These are phyloP conservation scores for Rattus rattus DNA, from an alignment of 2,113 vertebrate genomes.

Conservation along the genomic window DNA sequence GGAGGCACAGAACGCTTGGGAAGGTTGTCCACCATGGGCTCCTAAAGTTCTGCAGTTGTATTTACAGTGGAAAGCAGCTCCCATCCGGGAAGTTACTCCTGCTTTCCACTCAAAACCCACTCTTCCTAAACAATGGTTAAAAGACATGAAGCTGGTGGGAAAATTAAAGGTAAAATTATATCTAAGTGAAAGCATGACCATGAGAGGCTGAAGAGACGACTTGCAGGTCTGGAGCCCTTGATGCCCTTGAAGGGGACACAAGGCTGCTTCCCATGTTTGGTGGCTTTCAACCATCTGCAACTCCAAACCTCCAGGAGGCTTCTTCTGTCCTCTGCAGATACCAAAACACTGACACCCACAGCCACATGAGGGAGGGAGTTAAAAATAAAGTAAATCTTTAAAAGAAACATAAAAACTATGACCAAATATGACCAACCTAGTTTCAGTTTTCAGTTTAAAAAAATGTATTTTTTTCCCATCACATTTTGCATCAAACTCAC, in stretches of 20 bases:
- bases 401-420: background rate
- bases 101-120: conserved; percentile 22
- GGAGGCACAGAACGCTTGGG: background rate
- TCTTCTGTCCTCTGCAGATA: background rate
- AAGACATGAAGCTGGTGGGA: background rate
- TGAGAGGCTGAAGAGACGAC: background rate
- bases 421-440: background rate
- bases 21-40: background rate
- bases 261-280: background rate
- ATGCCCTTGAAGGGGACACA: background rate
- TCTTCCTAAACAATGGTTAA: conserved; percentile 14
- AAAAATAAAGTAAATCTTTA: background rate
- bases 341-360: background rate
- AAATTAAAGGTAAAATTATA: conserved; percentile 44
- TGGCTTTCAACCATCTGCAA: background rate
- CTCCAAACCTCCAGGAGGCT: background rate
- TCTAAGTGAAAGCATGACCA: background rate
- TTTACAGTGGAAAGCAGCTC: background rate
- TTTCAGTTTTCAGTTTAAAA: background rate
- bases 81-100: background rate
- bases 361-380: background rate
- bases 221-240: background rate
- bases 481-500: background rate
- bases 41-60: background rate
- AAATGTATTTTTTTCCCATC: conserved; percentile 21